Evolutionary conservation across 2,797 vertebrate species (phyloP).

Genomic region (Siniperca obscura): DNA sequence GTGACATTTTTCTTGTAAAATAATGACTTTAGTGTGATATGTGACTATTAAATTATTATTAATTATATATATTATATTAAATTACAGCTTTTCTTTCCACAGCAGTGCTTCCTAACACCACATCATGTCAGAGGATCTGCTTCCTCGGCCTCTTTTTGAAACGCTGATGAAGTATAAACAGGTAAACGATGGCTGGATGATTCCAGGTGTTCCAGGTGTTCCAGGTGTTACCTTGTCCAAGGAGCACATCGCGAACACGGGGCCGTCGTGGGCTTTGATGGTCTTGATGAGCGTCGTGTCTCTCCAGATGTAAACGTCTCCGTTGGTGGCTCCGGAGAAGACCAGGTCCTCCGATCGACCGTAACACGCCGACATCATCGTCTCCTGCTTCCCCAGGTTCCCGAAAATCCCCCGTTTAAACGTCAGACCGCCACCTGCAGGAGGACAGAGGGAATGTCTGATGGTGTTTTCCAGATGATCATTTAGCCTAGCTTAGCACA

Average conservation of each 20-base stretch:
- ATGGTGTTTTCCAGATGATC: not conserved
- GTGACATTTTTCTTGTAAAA: too few relatives aligned
- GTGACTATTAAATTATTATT: too few relatives aligned
- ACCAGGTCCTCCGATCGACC: constrained; percentile 92
- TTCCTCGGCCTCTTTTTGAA: not conserved
- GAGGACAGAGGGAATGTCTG: not conserved
- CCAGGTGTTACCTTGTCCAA: constrained; percentile 91
- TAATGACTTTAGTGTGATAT: too few relatives aligned
- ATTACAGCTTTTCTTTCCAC: too few relatives aligned
- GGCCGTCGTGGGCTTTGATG: constrained; percentile 95
- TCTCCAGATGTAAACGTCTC: constrained; percentile 97
- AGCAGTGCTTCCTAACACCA: too few relatives aligned
- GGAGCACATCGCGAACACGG: constrained; percentile 96
- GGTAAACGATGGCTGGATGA: not conserved
- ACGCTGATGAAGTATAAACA: not conserved
- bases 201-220: not conserved
- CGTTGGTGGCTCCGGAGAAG: constrained; percentile 94
- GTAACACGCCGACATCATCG: constrained; percentile 96
- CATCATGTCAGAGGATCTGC: too few relatives aligned
- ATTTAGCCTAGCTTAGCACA: not conserved
- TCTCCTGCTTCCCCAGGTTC: constrained; percentile 90
- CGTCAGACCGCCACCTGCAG: constrained; percentile 92
- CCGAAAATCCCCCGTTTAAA: constrained; percentile 93
- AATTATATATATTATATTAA: too few relatives aligned
- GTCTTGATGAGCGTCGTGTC: constrained; percentile 92